phyloP scores from a whole-genome alignment of 2,113 vertebrate species.

The Bombycilla garrulus region DNA sequence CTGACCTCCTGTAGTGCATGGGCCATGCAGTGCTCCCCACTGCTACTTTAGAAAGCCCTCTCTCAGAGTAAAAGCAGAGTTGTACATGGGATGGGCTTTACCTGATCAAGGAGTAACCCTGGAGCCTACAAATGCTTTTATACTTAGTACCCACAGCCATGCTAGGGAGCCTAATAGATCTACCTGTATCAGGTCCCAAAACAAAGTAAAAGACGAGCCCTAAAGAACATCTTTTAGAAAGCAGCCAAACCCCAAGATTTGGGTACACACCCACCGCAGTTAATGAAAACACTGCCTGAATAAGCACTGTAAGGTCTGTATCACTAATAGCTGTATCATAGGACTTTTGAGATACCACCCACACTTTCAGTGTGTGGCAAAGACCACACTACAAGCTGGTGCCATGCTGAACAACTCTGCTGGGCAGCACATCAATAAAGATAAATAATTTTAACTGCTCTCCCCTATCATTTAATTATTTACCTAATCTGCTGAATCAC shows the following conservation, averaged over 20 bases:
- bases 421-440: neutral
- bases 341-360: slow-evolving; percentile 2
- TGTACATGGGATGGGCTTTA: neutral
- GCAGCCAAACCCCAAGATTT: slow-evolving; percentile 10
- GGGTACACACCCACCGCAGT: neutral
- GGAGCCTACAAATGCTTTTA: neutral
- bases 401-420: neutral
- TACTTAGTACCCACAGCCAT: neutral
- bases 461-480: neutral
- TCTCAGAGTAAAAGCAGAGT: neutral
- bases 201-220: neutral
- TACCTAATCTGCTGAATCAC: neutral
- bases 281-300: slow-evolving; percentile 1
- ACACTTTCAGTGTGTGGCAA: neutral
- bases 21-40: neutral
- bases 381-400: neutral
- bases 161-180: neutral
- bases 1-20: rapidly evolving
- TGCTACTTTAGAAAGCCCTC: neutral
- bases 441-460: too few species aligned
- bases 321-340: neutral
- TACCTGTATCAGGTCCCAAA: neutral
- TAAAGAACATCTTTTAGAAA: neutral
- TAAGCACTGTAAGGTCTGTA: neutral
- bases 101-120: neutral